phyloP scores from a whole-genome alignment of 2,888 invertebrate species.

The Drosophila macrospina region DNA sequence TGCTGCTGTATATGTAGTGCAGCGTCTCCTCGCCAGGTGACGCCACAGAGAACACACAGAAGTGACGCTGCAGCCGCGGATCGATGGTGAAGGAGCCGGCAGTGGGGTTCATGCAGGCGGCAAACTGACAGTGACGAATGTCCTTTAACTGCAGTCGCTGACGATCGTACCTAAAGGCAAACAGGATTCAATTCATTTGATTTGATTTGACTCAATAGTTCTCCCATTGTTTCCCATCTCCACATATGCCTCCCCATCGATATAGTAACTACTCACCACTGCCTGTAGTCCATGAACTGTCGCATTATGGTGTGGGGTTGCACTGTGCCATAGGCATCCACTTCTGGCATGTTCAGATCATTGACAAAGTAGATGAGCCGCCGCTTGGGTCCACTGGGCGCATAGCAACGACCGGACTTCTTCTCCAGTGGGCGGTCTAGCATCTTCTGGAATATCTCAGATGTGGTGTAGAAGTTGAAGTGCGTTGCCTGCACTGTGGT shows the following conservation, averaged over 20 bases:
- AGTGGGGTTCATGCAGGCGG: conserved; percentile 98
- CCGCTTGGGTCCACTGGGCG: conserved; percentile 92
- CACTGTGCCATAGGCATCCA: conserved; percentile 97
- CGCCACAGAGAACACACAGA: conserved; percentile 93
- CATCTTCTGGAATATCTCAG: conserved; percentile 94
- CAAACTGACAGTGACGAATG: conserved; percentile 96
- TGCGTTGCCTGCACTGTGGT: conserved; percentile 82
- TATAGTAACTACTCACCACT: conserved; percentile 94
- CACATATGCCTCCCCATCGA: no score
- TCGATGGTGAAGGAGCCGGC: conserved; percentile 98
- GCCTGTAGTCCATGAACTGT: conserved; percentile 97
- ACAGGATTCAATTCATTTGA: no score
- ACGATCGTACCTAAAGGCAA: conserved; percentile 90
- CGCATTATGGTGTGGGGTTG: conserved; percentile 97
- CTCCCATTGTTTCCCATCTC: no score
- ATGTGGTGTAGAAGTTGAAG: conserved; percentile 97
- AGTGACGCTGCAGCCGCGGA: conserved; percentile 94
- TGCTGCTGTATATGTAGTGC: conserved; percentile 93
- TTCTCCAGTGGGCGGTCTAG: conserved; percentile 97
- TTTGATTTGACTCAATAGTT: no score
- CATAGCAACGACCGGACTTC: conserved; percentile 96
- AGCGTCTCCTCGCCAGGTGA: conserved; percentile 93
- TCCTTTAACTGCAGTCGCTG: conserved; percentile 93
- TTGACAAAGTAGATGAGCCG: conserved; percentile 96
- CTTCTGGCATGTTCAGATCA: conserved; percentile 99